Conservation (phyloP, 2,113 vertebrate species). For the Cyanistes caeruleus region DNA sequence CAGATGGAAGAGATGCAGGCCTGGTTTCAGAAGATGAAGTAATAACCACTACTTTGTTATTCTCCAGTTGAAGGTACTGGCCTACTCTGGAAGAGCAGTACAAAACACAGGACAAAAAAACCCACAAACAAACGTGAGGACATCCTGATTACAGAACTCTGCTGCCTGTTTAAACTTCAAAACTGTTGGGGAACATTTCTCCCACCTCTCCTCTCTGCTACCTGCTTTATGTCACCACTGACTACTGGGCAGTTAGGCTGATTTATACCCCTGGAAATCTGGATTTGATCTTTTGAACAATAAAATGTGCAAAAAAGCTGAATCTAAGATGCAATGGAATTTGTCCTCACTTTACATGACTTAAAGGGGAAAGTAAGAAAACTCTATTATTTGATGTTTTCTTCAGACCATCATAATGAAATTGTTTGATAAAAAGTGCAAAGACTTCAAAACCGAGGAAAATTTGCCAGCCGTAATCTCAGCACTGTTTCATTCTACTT, state of each 20-base stretch:
- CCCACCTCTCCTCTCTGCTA: not conserved
- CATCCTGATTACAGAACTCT: not conserved
- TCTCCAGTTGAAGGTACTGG: not conserved
- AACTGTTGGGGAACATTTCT: not conserved
- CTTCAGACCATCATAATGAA: not conserved
- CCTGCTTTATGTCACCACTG: not conserved
- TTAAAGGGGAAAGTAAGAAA: not conserved
- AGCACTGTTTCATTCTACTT: not conserved
- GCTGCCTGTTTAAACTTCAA: not conserved
- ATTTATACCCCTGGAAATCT: not conserved
- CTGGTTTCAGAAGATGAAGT: not conserved
- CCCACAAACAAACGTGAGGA: not conserved
- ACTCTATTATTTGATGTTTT: not conserved
- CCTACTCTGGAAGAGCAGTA: not conserved
- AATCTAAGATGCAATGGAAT: not conserved
- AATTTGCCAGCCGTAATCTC: not conserved
- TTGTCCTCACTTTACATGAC: not conserved
- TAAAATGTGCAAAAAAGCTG: not conserved
- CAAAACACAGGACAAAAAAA: not conserved
- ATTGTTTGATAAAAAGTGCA: not conserved
- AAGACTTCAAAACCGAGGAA: not conserved
- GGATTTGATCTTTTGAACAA: not conserved
- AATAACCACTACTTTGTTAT: not conserved
- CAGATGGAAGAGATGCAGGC: not conserved
- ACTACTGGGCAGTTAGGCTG: not conserved